These are phyloP conservation scores for Hemiprocne comata DNA, from an alignment of 2,113 vertebrate genomes.

Conservation along the genomic window DNA sequence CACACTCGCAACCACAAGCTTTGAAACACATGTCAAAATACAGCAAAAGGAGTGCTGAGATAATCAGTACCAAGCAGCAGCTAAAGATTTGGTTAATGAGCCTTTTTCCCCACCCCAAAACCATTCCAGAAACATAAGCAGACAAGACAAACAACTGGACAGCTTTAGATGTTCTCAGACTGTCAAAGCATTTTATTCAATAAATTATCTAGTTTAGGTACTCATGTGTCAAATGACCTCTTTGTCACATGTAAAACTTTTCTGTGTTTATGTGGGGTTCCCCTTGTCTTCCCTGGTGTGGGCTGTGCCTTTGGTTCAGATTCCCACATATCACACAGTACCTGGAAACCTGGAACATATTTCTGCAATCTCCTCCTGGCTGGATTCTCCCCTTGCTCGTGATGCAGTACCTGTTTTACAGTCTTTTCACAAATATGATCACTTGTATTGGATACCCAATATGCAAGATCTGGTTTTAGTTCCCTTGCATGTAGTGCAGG, in stretches of 20 bases:
- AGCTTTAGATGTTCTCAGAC: background rate
- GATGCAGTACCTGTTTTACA: background rate
- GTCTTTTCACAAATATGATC: background rate
- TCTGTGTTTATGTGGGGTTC: background rate
- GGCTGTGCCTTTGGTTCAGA: background rate
- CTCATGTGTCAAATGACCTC: background rate
- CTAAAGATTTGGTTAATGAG: background rate
- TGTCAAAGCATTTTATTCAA: background rate
- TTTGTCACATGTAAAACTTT: background rate
- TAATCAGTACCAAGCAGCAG: background rate
- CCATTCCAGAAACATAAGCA: background rate
- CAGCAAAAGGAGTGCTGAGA: background rate
- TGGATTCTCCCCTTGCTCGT: rapidly evolving
- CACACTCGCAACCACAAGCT: background rate
- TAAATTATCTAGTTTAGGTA: background rate
- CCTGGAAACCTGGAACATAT: background rate
- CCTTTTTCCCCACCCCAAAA: background rate
- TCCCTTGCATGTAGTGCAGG: background rate
- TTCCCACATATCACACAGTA: background rate
- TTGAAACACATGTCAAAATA: background rate
- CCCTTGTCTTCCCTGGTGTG: background rate
- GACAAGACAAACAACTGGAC: background rate
- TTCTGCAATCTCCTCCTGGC: background rate
- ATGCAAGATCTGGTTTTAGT: background rate
- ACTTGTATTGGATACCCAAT: background rate